Conservation (phyloP, 2,797 vertebrate genomes). For the Dermochelys coriacea region DNA sequence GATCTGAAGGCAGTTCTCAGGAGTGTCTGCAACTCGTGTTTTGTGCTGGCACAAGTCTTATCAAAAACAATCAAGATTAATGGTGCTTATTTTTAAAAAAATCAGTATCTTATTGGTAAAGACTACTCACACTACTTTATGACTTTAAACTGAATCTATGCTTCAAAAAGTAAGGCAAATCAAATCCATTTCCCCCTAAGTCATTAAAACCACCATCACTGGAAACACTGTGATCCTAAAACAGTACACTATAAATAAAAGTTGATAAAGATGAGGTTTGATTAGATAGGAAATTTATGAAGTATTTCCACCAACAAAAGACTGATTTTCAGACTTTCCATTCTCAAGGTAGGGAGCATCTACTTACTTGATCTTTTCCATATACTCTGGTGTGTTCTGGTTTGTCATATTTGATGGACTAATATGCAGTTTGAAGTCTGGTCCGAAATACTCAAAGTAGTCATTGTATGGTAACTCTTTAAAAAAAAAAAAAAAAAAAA, state of each 20-base stretch:
- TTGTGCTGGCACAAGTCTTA: background rate
- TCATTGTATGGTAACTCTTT: constrained; percentile 94
- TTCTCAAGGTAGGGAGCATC: background rate
- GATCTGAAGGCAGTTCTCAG: background rate
- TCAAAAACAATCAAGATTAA: background rate
- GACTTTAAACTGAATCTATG: background rate
- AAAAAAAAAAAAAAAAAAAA: constrained; percentile 52
- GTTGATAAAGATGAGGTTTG: background rate
- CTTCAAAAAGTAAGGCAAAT: background rate
- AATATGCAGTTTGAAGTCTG: constrained; percentile 95
- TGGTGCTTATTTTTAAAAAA: background rate
- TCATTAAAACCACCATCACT: background rate
- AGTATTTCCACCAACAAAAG: background rate
- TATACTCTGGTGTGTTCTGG: constrained; percentile 94
- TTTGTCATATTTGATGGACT: constrained; percentile 97
- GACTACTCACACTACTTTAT: background rate
- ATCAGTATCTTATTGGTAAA: background rate
- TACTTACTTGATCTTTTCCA: constrained; percentile 96
- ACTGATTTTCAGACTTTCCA: background rate
- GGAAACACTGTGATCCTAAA: background rate
- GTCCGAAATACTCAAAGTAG: constrained; percentile 96
- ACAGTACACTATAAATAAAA: background rate
- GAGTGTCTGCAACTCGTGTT: background rate
- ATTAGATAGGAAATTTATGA: background rate
- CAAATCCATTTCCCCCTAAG: background rate